phyloP scores from a whole-genome alignment of 1,140 invertebrate genomes.

The Tyrophagus putrescentiae region DNA sequence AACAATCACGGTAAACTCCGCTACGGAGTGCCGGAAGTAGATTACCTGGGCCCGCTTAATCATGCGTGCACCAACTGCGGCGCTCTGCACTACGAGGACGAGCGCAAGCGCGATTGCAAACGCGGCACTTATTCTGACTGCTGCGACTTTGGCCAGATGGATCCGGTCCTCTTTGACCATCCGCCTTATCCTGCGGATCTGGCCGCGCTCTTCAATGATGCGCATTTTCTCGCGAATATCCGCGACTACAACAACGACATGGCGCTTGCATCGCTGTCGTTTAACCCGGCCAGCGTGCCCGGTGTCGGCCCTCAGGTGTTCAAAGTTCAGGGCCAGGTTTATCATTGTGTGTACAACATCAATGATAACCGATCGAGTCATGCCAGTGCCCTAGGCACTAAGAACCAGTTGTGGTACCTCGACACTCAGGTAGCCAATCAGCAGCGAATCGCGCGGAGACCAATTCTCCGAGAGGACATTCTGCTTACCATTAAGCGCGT shows the following conservation, averaged over 20 bases:
- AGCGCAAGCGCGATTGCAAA: not conserved
- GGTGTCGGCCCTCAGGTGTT: conserved; percentile 33
- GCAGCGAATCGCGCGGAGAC: not conserved
- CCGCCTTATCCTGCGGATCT: not conserved
- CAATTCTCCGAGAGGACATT: not conserved
- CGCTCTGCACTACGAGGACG: not conserved
- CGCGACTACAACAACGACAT: conserved; percentile 35
- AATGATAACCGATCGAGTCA: conserved; percentile 32
- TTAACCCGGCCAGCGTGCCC: not conserved
- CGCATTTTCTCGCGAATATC: conserved; percentile 34
- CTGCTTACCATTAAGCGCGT: not conserved
- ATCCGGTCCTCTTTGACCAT: not conserved
- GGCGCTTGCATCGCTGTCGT: conserved; percentile 35
- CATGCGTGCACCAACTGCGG: not conserved
- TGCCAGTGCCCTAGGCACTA: conserved; percentile 29
- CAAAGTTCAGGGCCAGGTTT: conserved; percentile 38
- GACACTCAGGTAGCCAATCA: not conserved
- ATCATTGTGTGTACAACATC: too few relatives aligned
- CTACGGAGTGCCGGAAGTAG: too few relatives aligned
- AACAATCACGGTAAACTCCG: not conserved
- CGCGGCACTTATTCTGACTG: not conserved
- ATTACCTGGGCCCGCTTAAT: not conserved
- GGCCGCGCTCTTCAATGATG: conserved; percentile 25
- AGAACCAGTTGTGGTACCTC: conserved; percentile 35
- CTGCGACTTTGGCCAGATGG: not conserved